phyloP scores from a whole-genome alignment of 1,140 invertebrate genomes.

The Neodiprion fabricii region DNA sequence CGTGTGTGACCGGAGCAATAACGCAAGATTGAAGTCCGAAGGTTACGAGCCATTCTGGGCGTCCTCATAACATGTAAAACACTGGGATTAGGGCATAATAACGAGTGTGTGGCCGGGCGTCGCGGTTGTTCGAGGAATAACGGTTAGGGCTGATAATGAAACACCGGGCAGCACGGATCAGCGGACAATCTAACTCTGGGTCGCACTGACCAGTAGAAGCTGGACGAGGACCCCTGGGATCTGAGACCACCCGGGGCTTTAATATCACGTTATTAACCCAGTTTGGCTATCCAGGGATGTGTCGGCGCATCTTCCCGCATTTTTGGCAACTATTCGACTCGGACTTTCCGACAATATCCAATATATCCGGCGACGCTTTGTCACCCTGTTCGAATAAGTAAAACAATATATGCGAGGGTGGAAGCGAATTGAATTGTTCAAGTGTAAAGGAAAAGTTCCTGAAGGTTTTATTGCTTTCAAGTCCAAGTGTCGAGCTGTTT shows the following conservation, averaged over 20 bases:
- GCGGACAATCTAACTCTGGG: slow-evolving; percentile 5
- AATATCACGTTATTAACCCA: slow-evolving; percentile 60
- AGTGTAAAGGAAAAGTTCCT: not conserved
- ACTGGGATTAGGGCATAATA: slow-evolving; percentile 54
- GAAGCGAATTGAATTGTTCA: slow-evolving; percentile 1
- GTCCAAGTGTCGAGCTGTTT: too few species aligned
- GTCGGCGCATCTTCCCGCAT: not conserved
- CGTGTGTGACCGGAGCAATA: slow-evolving; percentile 40
- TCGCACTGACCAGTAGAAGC: not conserved
- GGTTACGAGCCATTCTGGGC: slow-evolving; percentile 31
- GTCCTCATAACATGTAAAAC: slow-evolving; percentile 58
- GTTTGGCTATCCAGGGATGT: slow-evolving; percentile 32
- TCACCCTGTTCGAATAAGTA: too few species aligned
- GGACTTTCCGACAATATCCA: too few species aligned
- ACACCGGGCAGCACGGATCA: slow-evolving; percentile 27
- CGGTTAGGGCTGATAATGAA: slow-evolving; percentile 36
- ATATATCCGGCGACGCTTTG: too few species aligned
- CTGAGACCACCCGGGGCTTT: slow-evolving; percentile 50
- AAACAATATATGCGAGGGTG: not conserved
- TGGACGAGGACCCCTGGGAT: slow-evolving; percentile 46
- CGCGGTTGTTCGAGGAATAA: slow-evolving; percentile 13
- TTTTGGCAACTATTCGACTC: not conserved
- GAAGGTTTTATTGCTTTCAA: too few species aligned
- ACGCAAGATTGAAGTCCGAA: slow-evolving; percentile 49
- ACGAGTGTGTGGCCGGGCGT: slow-evolving; percentile 27